Base-by-base conservation (phyloP, 1,140 invertebrate genomes). In the Contarinia nasturtii region DNA sequence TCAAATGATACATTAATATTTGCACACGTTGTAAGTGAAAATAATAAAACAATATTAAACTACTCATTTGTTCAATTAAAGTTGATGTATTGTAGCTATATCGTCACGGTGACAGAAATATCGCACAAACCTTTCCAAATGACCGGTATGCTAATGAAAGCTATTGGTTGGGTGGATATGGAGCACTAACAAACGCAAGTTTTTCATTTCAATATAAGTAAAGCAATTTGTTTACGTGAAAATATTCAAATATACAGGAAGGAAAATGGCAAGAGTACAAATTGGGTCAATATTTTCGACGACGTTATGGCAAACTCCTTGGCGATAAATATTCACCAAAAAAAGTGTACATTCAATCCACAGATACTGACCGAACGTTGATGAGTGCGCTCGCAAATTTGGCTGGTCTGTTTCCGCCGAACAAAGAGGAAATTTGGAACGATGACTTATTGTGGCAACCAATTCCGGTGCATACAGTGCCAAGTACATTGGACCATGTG, bases 371-470 rank as follows among this genome's bases (percentile, higher is more conserved):
- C 67, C 71, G 90, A 20, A 90, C 89, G 12, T 62, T 95, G 5
- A 91, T 90, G 82, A 92, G 86, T 53, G 90, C 86, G 0, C 70
- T 82, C 59, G 68, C 76, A 2, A 82, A 89, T 66, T 68, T 93
- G 48, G 87, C 87, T 48, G 86, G 86, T 4, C 72, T 86, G 50
- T 87, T 79, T 58, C 81, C 84, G 7, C 75, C 77, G 0, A 55
- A 55, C 14, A 67, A 64, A 5, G 55, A 64, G n/a, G 67, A 77
- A 53, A 49, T 76, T 3, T 92, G 86, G 82, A 75, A 87, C 57
- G 48, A 54, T 1, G 51, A 73, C 2, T 7, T 40, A 18, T 58
- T 91, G 10, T 95, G 90, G 90, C 87, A 91, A 62, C 89, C 90
- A 0, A 84, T 94, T 54, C 86, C 90, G 1, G 71, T 94, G 10